These are phyloP conservation scores for Syngnathus rostellatus DNA, from an alignment of 2,797 vertebrate genomes.

Conservation along the genomic window DNA sequence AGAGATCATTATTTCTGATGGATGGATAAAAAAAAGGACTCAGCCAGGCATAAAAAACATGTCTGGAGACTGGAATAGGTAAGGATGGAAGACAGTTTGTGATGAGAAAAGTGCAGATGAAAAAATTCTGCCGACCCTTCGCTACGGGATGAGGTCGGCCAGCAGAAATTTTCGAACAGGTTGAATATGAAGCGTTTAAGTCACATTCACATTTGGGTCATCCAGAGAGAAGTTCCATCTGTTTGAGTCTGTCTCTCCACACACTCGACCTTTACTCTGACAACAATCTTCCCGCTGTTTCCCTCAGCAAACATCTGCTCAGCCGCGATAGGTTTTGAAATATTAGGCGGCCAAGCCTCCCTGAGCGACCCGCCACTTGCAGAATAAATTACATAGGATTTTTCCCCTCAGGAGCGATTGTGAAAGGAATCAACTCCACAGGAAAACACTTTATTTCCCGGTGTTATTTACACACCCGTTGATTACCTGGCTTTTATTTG, in stretches of 20 bases:
- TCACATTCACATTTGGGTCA: conserved; percentile 33
- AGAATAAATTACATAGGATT: conserved; percentile 68
- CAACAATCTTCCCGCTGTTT: conserved; percentile 52
- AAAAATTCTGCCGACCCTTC: not conserved
- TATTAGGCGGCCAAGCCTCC: conserved; percentile 59
- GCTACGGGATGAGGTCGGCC: conserved; percentile 11
- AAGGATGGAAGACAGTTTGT: not conserved
- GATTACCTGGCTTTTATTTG: conserved; percentile 11
- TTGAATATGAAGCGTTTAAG: conserved; percentile 36
- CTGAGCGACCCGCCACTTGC: conserved; percentile 51
- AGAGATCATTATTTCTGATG: conserved; percentile 1
- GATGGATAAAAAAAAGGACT: not conserved
- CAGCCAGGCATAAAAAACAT: not conserved
- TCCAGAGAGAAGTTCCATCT: conserved; percentile 53
- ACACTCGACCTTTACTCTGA: conserved; percentile 59
- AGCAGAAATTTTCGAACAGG: conserved; percentile 21
- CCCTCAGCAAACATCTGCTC: conserved; percentile 63
- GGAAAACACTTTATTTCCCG: conserved; percentile 15
- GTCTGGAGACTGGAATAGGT: not conserved
- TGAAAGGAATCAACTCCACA: conserved; percentile 24
- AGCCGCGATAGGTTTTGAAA: conserved; percentile 60
- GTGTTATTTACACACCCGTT: conserved; percentile 23
- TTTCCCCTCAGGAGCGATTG: conserved; percentile 55
- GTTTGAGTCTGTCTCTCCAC: conserved; percentile 50
- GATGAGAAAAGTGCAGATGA: not conserved